Evolutionary conservation across 1,140 invertebrate genomes (phyloP).

Genomic region (Sinella curviseta): DNA sequence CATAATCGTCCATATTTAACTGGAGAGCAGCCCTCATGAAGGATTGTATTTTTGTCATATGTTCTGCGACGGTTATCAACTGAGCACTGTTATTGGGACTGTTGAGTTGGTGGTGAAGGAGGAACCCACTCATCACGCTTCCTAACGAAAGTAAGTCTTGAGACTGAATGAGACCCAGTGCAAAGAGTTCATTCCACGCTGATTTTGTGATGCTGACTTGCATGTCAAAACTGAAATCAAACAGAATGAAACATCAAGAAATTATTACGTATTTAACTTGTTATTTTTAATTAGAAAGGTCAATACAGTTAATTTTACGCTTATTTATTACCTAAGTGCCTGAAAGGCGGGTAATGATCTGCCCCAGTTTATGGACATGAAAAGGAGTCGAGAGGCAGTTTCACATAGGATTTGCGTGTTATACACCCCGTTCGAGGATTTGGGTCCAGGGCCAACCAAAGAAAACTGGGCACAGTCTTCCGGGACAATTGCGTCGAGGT

Average conservation of each 20-base stretch:
- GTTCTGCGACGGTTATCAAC: conserved; percentile 61
- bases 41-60: conserved; percentile 79
- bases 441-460: conserved; percentile 80
- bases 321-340: conserved; percentile 67
- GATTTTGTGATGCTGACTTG: conserved; percentile 73
- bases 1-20: conserved; percentile 74
- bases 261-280: not conserved
- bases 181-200: conserved; percentile 91
- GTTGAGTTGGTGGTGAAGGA: conserved; percentile 63
- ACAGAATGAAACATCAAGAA: too few relatives aligned
- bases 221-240: conserved; percentile 72
- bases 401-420: conserved; percentile 73
- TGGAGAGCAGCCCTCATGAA: conserved; percentile 74
- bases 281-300: too few relatives aligned
- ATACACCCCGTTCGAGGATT: too few relatives aligned
- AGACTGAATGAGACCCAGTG: conserved; percentile 87
- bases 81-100: conserved; percentile 27
- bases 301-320: too few relatives aligned
- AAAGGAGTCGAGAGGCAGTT: conserved; percentile 82
- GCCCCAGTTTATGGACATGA: conserved; percentile 85
- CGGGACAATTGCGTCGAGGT: conserved; percentile 55
- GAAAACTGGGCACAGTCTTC: conserved; percentile 73
- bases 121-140: conserved; percentile 78
- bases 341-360: conserved; percentile 80
- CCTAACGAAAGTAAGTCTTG: conserved; percentile 74